Evolutionary conservation across 2,888 invertebrate genomes (phyloP).

Genomic region (Drosophila helvetica): DNA sequence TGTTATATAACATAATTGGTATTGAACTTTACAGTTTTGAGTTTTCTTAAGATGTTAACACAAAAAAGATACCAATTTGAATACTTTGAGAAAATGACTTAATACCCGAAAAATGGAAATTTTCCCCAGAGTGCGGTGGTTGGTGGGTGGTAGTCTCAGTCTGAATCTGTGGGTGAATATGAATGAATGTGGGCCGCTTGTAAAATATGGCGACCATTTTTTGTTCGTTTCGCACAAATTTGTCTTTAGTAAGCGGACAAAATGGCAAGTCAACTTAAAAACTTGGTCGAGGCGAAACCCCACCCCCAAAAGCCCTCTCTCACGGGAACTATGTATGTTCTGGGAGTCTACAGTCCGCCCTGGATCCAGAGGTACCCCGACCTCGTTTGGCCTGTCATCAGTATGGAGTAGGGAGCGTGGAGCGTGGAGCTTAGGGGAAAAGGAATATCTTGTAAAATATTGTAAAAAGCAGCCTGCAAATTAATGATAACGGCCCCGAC

Average conservation of each 20-base stretch:
- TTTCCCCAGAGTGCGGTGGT: too few species aligned
- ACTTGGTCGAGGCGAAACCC: conserved; percentile 46
- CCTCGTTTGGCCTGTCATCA: background rate
- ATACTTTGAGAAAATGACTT: too few species aligned
- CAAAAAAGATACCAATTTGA: too few species aligned
- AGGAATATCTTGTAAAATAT: conserved; percentile 70
- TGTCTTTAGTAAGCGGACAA: conserved; percentile 34
- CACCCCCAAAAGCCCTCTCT: conserved; percentile 1
- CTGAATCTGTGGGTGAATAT: background rate
- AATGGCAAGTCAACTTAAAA: conserved; percentile 64
- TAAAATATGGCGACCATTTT: conserved; percentile 22
- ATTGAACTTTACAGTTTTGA: too few species aligned
- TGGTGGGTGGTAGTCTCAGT: background rate
- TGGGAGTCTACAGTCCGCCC: too few species aligned
- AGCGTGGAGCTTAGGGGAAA: conserved; percentile 33
- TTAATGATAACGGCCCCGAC: conserved; percentile 68
- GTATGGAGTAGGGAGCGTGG: too few species aligned
- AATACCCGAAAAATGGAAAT: too few species aligned
- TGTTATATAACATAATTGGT: too few species aligned
- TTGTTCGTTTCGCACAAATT: conserved; percentile 22
- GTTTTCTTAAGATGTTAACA: too few species aligned
- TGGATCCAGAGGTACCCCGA: too few species aligned
- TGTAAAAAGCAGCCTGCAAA: conserved; percentile 72
- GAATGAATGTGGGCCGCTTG: background rate
- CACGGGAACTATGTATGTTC: too few species aligned